These are phyloP conservation scores for Astropecten irregularis DNA, from an alignment of 53 echinoderm and acorn worm species.

Conservation along the genomic window DNA sequence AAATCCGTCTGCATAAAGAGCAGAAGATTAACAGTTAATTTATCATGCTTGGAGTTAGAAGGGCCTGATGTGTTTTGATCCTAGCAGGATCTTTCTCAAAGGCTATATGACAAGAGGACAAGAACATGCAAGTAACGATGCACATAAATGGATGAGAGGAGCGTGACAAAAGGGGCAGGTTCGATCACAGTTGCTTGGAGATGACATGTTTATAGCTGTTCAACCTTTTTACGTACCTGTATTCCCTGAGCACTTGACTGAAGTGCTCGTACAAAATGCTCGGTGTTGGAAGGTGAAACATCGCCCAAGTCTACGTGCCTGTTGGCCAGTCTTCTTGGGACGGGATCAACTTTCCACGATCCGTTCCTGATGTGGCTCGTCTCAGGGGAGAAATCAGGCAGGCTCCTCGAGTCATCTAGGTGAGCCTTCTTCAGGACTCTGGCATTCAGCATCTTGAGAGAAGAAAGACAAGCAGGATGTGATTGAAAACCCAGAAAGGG, in stretches of 20 bases:
- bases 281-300: conserved; percentile 70
- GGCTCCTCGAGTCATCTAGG: conserved; percentile 26
- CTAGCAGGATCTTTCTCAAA: too few species aligned
- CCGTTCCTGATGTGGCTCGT: conserved; percentile 64
- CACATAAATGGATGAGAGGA: too few species aligned
- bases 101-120: too few species aligned
- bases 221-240: conserved; percentile 69
- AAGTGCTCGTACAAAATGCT: conserved; percentile 63
- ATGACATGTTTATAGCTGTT: too few species aligned
- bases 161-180: background rate
- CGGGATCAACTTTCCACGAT: conserved; percentile 73
- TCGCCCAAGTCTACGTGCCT: conserved; percentile 80
- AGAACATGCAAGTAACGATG: too few species aligned
- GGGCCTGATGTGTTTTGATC: too few species aligned
- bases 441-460: conserved; percentile 64
- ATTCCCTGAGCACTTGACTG: conserved; percentile 74
- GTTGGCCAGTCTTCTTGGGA: conserved; percentile 65
- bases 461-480: too few species aligned
- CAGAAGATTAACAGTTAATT: too few species aligned
- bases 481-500: too few species aligned
- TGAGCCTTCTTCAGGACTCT: conserved; percentile 58
- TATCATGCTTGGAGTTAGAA: too few species aligned
- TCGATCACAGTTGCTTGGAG: too few species aligned
- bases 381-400: conserved; percentile 71
- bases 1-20: conserved; percentile 73